A percentile compares a stretch with the other conserved stretches of the same genome.
Evolutionary conservation across 2,888 invertebrate species (phyloP).

Genomic region (Rotaria sp.): DNA sequence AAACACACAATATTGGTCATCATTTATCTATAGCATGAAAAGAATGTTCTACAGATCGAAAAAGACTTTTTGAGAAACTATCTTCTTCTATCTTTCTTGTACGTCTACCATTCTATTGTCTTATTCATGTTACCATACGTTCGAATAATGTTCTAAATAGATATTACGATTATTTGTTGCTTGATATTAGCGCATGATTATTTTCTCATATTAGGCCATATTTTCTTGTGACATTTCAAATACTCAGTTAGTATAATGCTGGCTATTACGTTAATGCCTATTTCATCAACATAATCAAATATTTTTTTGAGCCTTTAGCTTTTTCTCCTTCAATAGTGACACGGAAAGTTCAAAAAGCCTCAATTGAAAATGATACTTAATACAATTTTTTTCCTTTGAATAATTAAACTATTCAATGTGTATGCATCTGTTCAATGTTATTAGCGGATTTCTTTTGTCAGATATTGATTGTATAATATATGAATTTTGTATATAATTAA

Average conservation of each 20-base stretch:
- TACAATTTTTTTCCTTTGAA: neutral
- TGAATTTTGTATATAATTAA: neutral
- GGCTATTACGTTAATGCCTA: neutral
- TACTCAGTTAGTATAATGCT: neutral
- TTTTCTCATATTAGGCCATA: neutral
- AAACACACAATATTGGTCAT: no score
- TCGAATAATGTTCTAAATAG: neutral
- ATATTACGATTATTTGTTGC: neutral
- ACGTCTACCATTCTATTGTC: neutral
- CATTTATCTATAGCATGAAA: no score
- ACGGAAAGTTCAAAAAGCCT: neutral
- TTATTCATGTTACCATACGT: neutral
- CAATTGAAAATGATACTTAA: neutral
- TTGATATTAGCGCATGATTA: neutral
- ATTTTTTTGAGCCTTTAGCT: neutral
- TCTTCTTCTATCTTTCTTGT: no score
- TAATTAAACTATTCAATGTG: neutral
- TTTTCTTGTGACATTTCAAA: neutral
- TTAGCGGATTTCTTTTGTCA: no score
- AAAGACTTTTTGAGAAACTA: no score
- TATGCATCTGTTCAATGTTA: no score
- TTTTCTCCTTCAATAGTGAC: neutral
- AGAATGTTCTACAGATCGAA: no score
- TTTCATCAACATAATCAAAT: neutral
- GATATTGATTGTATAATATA: no score